phyloP scores from a whole-genome alignment of 1,140 invertebrate genomes.

The Argopecten irradians region DNA sequence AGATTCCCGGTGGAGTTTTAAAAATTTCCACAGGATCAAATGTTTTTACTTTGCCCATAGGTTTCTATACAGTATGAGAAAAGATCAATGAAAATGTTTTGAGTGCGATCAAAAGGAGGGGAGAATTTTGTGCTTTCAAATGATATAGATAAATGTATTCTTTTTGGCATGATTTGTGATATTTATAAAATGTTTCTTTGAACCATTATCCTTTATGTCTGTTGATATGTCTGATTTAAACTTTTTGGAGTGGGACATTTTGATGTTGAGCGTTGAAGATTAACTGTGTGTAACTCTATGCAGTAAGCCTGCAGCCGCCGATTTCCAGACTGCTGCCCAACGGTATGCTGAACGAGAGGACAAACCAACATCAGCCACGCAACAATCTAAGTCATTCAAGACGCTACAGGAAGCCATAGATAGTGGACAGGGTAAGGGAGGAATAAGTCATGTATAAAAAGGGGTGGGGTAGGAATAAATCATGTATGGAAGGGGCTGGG shows the following conservation, averaged over 20 bases:
- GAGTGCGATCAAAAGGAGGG: background rate
- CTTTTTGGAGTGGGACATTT: background rate
- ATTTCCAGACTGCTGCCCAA: conserved; percentile 58
- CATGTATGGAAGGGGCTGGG: background rate
- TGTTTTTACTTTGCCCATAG: background rate
- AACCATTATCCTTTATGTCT: background rate
- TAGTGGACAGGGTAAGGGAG: conserved; percentile 72
- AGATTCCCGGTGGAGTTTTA: background rate
- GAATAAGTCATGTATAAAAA: background rate
- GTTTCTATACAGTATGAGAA: background rate
- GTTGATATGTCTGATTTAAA: background rate
- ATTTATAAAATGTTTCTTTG: background rate
- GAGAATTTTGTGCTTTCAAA: background rate
- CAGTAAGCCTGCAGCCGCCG: background rate
- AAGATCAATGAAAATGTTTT: background rate
- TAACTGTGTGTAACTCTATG: conserved; percentile 25
- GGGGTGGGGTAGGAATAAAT: no score
- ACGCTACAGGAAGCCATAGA: conserved; percentile 73
- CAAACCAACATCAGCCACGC: conserved; percentile 50
- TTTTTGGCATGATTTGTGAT: background rate
- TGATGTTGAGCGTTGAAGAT: background rate
- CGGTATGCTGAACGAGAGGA: conserved; percentile 70
- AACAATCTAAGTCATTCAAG: conserved; percentile 75
- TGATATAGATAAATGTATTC: background rate
- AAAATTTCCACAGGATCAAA: background rate